phyloP scores from a whole-genome alignment of 2,797 vertebrate species.

The Hoplostethus atlanticus region DNA sequence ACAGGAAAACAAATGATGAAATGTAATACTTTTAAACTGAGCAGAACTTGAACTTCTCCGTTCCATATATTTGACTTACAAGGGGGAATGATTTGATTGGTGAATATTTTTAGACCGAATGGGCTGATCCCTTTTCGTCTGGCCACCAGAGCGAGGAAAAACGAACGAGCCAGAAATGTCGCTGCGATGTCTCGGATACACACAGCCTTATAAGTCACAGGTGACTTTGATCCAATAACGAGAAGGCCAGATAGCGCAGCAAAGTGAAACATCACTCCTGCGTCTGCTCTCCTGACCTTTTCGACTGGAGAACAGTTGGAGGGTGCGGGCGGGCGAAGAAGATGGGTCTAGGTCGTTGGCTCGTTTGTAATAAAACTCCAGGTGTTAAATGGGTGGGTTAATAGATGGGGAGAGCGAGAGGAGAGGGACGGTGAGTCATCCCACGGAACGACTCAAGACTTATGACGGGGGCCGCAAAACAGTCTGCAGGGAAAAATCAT shows the following conservation, averaged over 20 bases:
- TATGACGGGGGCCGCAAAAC: slow-evolving; percentile 53
- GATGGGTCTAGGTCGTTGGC: slow-evolving; percentile 49
- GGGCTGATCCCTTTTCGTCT: slow-evolving; percentile 1
- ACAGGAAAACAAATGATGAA: slow-evolving; percentile 14
- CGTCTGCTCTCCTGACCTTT: slow-evolving; percentile 68
- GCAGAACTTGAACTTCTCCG: background rate
- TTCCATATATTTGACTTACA: slow-evolving; percentile 14
- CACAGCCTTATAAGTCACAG: slow-evolving; percentile 57
- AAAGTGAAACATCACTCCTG: slow-evolving; percentile 70
- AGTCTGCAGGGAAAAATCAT: slow-evolving; percentile 56
- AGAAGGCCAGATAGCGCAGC: slow-evolving; percentile 30
- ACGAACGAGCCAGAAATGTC: slow-evolving; percentile 38
- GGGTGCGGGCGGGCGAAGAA: slow-evolving; percentile 3
- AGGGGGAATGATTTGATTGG: slow-evolving; percentile 21
- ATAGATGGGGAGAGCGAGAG: slow-evolving; percentile 53
- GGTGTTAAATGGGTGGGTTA: slow-evolving; percentile 70
- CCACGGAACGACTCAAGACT: slow-evolving; percentile 38
- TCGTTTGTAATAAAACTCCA: slow-evolving; percentile 52
- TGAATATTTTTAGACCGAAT: slow-evolving; percentile 31
- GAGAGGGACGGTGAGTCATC: slow-evolving; percentile 70
- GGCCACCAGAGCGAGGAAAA: slow-evolving; percentile 2
- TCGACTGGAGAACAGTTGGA: slow-evolving; percentile 32
- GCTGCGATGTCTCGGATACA: slow-evolving; percentile 51
- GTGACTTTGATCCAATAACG: slow-evolving; percentile 72
- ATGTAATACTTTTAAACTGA: background rate